Evolutionary conservation across 2,888 invertebrate species (phyloP).

Genomic region (Biston betularia): DNA sequence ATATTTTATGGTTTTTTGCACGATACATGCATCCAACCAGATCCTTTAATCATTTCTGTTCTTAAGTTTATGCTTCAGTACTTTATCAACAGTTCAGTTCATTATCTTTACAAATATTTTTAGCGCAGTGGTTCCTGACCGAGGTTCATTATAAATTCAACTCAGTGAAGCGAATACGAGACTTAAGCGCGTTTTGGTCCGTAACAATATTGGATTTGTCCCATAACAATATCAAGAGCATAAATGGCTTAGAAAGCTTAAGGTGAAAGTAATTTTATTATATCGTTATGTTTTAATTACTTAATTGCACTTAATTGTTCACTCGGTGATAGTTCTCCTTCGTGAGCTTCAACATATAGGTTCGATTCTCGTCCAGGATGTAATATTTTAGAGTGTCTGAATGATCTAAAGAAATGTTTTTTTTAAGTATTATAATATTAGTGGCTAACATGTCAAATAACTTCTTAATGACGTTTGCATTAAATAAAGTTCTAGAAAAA

Average conservation of each 20-base stretch:
- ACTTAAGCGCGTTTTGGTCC: constrained; percentile 87
- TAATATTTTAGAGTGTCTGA: too few relatives aligned
- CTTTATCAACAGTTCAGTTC: constrained; percentile 21
- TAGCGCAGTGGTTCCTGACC: constrained; percentile 87
- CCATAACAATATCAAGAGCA: constrained; percentile 85
- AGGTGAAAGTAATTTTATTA: constrained; percentile 61
- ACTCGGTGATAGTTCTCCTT: not conserved
- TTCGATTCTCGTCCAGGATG: too few relatives aligned
- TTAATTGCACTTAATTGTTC: too few relatives aligned
- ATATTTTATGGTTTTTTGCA: constrained; percentile 10
- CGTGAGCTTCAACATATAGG: too few relatives aligned
- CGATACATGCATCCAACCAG: not conserved
- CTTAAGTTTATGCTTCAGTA: constrained; percentile 19
- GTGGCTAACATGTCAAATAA: too few relatives aligned
- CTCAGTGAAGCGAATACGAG: constrained; percentile 79
- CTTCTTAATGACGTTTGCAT: too few relatives aligned
- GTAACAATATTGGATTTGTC: constrained; percentile 87
- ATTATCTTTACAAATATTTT: constrained; percentile 46
- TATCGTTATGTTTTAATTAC: not conserved
- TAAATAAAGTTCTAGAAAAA: too few relatives aligned
- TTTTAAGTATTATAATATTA: too few relatives aligned
- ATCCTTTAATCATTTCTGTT: constrained; percentile 13
- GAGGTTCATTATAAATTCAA: constrained; percentile 87
- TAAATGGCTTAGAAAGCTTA: constrained; percentile 83
- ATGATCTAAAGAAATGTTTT: too few relatives aligned